Percentiles rank a stretch among this genome's conserved stretches.
These are phyloP conservation scores for Eupelmus urozonus DNA, from an alignment of 2,888 invertebrate species.

Conservation along the genomic window DNA sequence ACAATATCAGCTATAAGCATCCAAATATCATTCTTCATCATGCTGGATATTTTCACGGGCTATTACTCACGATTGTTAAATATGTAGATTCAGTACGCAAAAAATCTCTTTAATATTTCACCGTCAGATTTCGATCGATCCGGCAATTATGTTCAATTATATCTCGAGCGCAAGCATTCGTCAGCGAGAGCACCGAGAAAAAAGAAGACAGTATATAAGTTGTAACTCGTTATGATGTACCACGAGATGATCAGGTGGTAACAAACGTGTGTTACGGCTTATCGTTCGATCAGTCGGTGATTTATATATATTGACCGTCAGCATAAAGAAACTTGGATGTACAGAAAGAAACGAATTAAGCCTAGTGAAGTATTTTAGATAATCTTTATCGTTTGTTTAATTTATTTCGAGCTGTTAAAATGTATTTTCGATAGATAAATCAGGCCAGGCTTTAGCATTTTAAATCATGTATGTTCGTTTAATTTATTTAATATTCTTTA, in stretches of 20 bases:
- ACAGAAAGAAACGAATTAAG: slow-evolving; percentile 16
- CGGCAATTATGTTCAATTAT: neutral
- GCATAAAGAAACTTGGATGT: slow-evolving; percentile 1
- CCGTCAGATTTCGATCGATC: neutral
- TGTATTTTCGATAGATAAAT: neutral
- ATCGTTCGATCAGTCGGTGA: slow-evolving; percentile 37
- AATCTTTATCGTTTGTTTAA: slow-evolving; percentile 19
- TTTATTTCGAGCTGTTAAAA: neutral
- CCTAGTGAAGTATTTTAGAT: neutral
- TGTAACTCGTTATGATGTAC: slow-evolving; percentile 8
- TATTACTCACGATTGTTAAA: too few species aligned
- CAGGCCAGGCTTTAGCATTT: too few species aligned
- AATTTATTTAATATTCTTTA: too few species aligned
- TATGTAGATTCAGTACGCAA: neutral
- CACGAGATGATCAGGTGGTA: slow-evolving; percentile 38
- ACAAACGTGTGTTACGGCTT: slow-evolving; percentile 37
- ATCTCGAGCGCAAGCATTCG: neutral
- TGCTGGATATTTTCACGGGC: too few species aligned
- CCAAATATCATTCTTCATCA: too few species aligned
- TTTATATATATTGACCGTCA: slow-evolving; percentile 7
- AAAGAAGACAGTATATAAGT: neutral
- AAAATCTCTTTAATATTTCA: neutral
- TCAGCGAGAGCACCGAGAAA: neutral
- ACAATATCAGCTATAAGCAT: neutral
- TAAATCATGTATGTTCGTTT: too few species aligned